Evolutionary conservation across 2,888 invertebrate species (phyloP).

Genomic region (Drosophila mayaguana): DNA sequence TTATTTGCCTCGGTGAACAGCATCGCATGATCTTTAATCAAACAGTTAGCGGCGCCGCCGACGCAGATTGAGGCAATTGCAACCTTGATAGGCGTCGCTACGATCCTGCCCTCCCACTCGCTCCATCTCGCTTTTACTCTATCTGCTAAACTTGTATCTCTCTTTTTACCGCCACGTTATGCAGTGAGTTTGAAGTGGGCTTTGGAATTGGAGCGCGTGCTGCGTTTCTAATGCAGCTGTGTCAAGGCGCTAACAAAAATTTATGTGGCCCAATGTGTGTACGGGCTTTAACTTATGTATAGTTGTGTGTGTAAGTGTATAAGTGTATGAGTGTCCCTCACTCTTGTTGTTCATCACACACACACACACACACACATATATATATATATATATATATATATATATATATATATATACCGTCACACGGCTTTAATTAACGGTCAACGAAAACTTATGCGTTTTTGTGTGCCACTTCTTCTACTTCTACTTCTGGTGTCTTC

Average conservation of each 20-base stretch:
- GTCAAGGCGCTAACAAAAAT: slow-evolving; percentile 76
- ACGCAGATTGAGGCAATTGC: slow-evolving; percentile 68
- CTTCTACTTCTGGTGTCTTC: slow-evolving; percentile 20
- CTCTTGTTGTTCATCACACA: slow-evolving; percentile 5
- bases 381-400: too few relatives aligned
- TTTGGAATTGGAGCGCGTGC: slow-evolving; percentile 56
- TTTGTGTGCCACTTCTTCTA: slow-evolving; percentile 65
- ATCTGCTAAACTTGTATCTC: background rate
- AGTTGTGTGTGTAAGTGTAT: background rate
- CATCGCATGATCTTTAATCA: slow-evolving; percentile 67
- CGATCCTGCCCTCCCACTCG: slow-evolving; percentile 7
- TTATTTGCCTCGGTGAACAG: slow-evolving; percentile 9
- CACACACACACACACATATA: background rate
- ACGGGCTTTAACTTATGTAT: slow-evolving; percentile 6
- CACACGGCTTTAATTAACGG: slow-evolving; percentile 80
- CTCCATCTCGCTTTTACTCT: background rate
- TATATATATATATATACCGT: too few relatives aligned
- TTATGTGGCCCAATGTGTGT: slow-evolving; percentile 61
- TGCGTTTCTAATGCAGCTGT: slow-evolving; percentile 74
- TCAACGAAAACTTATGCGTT: slow-evolving; percentile 77
- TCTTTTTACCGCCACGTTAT: background rate
- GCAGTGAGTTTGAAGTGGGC: slow-evolving; percentile 45
- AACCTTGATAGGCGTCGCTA: slow-evolving; percentile 72
- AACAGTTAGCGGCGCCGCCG: slow-evolving; percentile 73
- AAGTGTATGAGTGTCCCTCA: background rate